A percentile compares a stretch with the other conserved stretches of the same genome.
Evolutionary conservation across 2,888 invertebrate genomes (phyloP).

Genomic region (Plagiodera versicolora): DNA sequence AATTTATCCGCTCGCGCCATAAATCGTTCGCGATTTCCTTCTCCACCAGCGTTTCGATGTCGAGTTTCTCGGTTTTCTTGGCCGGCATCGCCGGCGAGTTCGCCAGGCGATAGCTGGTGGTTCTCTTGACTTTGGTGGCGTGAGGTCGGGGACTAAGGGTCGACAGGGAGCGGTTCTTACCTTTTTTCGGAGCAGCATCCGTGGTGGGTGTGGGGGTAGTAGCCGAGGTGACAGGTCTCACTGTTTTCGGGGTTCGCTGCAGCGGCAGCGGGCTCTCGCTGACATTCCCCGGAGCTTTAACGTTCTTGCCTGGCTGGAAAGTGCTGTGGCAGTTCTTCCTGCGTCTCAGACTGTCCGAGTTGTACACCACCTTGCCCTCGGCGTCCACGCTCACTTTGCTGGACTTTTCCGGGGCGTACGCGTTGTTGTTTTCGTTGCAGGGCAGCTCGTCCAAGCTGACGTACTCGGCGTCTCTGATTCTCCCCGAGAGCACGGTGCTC

Average conservation of each 20-base stretch:
- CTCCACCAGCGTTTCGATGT: slow-evolving; percentile 53
- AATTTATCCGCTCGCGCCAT: slow-evolving; percentile 70
- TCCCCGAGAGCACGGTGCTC: slow-evolving; percentile 63
- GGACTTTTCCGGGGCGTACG: slow-evolving; percentile 59
- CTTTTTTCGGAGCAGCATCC: slow-evolving; percentile 68
- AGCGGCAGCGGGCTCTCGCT: slow-evolving; percentile 58
- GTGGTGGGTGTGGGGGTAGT: no score
- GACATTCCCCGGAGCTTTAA: slow-evolving; percentile 62
- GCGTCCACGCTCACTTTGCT: slow-evolving; percentile 82
- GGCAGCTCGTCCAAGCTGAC: slow-evolving; percentile 81
- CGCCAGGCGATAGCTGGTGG: slow-evolving; percentile 83
- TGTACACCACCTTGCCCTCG: slow-evolving; percentile 85
- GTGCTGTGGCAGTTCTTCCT: slow-evolving; percentile 81
- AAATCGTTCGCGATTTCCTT: slow-evolving; percentile 65
- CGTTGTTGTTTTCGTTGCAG: slow-evolving; percentile 41
- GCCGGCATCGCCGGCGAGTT: slow-evolving; percentile 72
- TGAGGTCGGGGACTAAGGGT: slow-evolving; percentile 35
- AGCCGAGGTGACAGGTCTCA: slow-evolving; percentile 57
- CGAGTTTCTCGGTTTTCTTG: slow-evolving; percentile 39
- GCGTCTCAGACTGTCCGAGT: slow-evolving; percentile 80
- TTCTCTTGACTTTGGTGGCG: slow-evolving; percentile 68
- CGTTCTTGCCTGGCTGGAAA: slow-evolving; percentile 85
- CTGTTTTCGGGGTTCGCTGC: slow-evolving; percentile 52
- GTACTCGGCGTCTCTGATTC: slow-evolving; percentile 71
- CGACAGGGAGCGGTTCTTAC: no score